Conservation (phyloP, 2,888 invertebrate species). For the Cantharis rustica region DNA sequence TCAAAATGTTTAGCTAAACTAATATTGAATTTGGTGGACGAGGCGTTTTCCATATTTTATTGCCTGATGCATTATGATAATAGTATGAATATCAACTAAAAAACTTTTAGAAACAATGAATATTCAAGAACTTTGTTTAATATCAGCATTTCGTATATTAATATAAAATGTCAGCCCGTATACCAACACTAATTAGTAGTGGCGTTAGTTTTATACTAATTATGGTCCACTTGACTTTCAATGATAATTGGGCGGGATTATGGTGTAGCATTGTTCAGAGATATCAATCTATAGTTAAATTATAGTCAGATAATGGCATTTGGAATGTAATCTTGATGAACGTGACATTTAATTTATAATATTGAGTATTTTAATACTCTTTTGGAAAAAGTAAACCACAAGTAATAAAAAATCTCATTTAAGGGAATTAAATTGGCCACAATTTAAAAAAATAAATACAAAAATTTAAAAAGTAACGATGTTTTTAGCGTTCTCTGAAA, state of each 20-base stretch:
- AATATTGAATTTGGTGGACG: not conserved
- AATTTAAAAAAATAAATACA: not conserved
- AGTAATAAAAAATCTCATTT: not conserved
- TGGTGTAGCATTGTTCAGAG: not conserved
- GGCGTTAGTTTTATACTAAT: not conserved
- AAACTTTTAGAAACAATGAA: not conserved
- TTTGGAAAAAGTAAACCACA: not conserved
- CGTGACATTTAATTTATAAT: not conserved
- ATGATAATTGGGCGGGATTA: not conserved
- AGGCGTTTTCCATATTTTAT: not conserved
- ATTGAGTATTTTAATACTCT: not conserved
- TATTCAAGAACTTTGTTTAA: not conserved
- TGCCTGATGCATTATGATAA: not conserved
- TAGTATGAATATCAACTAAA: not conserved
- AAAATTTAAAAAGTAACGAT: not conserved
- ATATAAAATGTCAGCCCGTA: not conserved
- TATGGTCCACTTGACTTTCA: not conserved
- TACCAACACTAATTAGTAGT: not conserved
- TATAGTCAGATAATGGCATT: not conserved
- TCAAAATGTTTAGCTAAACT: not conserved
- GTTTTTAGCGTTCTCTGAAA: not conserved
- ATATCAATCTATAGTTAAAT: not conserved
- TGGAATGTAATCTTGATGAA: not conserved
- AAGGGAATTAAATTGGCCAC: not conserved
- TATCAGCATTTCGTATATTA: not conserved